A percentile compares a stretch with the other conserved stretches of the same genome.
phyloP scores from a whole-genome alignment of 53 echinoderm and acorn worm genomes.

The Temnopleurus reevesii region DNA sequence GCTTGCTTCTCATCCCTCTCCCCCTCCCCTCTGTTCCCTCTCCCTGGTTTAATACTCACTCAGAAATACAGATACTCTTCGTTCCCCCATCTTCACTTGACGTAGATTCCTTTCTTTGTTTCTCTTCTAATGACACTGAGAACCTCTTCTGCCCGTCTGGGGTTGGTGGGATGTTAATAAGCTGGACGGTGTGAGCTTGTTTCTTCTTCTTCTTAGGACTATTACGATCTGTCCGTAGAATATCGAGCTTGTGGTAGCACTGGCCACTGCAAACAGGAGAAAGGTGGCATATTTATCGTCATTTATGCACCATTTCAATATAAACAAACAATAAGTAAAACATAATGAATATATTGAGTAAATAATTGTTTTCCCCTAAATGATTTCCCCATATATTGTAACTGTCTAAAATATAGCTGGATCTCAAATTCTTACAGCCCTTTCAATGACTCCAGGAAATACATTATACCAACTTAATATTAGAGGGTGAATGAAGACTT shows the following conservation, averaged over 20 bases:
- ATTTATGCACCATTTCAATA: too few species aligned
- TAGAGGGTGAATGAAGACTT: too few species aligned
- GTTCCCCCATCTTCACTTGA: slow-evolving; percentile 30
- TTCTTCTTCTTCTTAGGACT: slow-evolving; percentile 59
- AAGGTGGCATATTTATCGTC: too few species aligned
- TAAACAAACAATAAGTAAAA: too few species aligned
- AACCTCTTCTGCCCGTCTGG: slow-evolving; percentile 93
- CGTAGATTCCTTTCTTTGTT: background rate
- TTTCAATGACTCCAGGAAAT: too few species aligned
- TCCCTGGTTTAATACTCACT: slow-evolving; percentile 61
- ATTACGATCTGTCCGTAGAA: slow-evolving; percentile 55
- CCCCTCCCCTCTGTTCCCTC: background rate
- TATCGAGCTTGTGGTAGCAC: slow-evolving; percentile 78
- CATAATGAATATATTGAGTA: too few species aligned
- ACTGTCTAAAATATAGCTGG: too few species aligned
- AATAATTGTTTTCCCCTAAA: too few species aligned
- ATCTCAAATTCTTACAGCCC: too few species aligned
- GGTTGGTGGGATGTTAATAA: slow-evolving; percentile 86
- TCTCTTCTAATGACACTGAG: slow-evolving; percentile 77
- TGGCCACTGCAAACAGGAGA: slow-evolving; percentile 59
- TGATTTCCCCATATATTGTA: too few species aligned
- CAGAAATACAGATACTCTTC: slow-evolving; percentile 71
- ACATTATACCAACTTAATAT: too few species aligned
- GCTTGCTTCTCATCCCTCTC: too few species aligned
- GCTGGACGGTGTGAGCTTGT: slow-evolving; percentile 87